Conservation (phyloP, 2,797 vertebrate species). For the Poecilia gillii region DNA sequence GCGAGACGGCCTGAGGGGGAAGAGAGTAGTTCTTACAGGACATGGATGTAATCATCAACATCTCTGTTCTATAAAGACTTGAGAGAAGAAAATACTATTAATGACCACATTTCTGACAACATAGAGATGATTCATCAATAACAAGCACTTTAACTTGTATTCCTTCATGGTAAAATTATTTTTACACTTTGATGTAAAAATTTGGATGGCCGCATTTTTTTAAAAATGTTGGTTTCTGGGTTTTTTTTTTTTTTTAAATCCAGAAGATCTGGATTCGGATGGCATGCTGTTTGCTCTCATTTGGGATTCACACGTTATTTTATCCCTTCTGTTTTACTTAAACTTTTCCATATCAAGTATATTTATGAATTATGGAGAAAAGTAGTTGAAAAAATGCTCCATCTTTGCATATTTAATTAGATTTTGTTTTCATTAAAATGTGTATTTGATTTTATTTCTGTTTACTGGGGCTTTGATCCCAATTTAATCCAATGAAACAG, state of each 20-base stretch:
- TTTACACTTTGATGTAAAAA: not conserved
- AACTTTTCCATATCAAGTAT: not conserved
- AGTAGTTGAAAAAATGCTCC: not conserved
- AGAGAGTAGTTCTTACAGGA: not conserved
- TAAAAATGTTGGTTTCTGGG: no score
- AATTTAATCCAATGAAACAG: not conserved
- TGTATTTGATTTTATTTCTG: not conserved
- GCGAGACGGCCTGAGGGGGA: not conserved
- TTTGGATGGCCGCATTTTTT: no score
- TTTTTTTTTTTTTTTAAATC: no score
- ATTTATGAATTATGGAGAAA: not conserved
- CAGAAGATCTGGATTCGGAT: no score
- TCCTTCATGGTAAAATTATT: not conserved
- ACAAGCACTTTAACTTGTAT: not conserved
- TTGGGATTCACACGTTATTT: not conserved
- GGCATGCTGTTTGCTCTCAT: not conserved
- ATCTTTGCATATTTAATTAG: not conserved
- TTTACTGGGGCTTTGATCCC: not conserved
- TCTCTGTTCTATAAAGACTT: not conserved
- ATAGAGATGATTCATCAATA: not conserved
- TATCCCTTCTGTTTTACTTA: not conserved
- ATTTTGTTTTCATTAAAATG: not conserved
- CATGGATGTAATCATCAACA: not conserved
- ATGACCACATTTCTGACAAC: not conserved
- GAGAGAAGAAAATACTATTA: not conserved